phyloP scores from a whole-genome alignment of 2,888 invertebrate species.

The Mesochorus sp. region DNA sequence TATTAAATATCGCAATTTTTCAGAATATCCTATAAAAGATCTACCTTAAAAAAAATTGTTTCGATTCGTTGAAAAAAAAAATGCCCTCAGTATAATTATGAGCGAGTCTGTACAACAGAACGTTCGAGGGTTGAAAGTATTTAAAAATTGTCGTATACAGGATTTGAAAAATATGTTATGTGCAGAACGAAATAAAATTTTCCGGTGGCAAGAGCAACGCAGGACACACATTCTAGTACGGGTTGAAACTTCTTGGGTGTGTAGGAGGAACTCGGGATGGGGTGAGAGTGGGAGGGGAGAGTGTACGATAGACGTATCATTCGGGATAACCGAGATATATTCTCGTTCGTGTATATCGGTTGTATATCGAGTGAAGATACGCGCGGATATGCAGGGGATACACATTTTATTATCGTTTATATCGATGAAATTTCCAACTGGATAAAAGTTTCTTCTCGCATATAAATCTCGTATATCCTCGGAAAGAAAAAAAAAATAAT shows the following conservation, averaged over 20 bases:
- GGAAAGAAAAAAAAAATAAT: background rate
- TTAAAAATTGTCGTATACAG: background rate
- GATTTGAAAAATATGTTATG: slow-evolving; percentile 39
- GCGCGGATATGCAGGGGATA: background rate
- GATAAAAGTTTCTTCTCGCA: background rate
- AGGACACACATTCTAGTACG: background rate
- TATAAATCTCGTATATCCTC: no score
- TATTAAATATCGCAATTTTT: no score
- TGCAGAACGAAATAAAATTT: slow-evolving; percentile 34
- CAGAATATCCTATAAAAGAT: no score
- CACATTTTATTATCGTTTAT: slow-evolving; percentile 6
- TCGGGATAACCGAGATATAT: slow-evolving; percentile 6
- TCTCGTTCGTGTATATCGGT: slow-evolving; percentile 6
- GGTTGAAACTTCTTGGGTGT: background rate
- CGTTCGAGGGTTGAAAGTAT: slow-evolving; percentile 38
- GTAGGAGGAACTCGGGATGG: background rate
- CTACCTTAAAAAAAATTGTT: no score
- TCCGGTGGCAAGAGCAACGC: background rate
- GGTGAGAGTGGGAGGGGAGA: background rate
- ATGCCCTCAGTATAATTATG: no score
- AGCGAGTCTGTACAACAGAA: no score
- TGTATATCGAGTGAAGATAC: background rate
- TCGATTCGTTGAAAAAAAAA: no score
- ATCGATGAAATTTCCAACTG: background rate
- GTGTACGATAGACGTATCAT: background rate